Base-by-base conservation (phyloP, 2,888 invertebrate genomes). In the Callyntrura sp. region DNA sequence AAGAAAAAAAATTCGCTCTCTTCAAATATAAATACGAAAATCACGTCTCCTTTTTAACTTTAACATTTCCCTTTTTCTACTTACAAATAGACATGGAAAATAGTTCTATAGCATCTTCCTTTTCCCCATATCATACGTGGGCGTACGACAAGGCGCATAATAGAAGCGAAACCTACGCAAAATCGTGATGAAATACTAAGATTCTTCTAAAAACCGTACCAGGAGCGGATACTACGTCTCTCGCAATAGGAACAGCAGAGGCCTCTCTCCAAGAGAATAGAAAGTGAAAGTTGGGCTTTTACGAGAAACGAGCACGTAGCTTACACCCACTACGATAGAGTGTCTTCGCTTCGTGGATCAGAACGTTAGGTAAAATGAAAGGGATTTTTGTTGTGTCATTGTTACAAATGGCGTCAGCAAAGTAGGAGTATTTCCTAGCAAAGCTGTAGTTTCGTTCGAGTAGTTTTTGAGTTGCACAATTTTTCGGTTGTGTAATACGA, bases 261-360 rank as follows among this genome's bases (percentile, higher is more conserved):
- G 70, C 85, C 85, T 85, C 85, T 85, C 43, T 43, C 43, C 14
- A 20, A 45, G 14, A 3, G 14, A 35, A 35, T 28, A 25, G 45
- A 3, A 83, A 83, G 68, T 51, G 68, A 83, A 51, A 65, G 65
- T 48, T n/a, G 0, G 4, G 8, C 11, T n/a, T n/a, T 4, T 4
- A 20, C 25, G n/a, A 9, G 17, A 25, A 11, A 14, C 1, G n/a
- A 17, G 12, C 51, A 20, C 5, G 8, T 23, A 45, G 45, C 35
- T 85, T 85, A 55, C 73, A 6, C 17, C 12, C 9, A 8, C 9
- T 55, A 2, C 35, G 11, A 23, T 35, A 43, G 84, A 25, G 28
- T 25, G 85, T 51, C 85, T 57, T 73, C 73, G 73, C 43, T 3
- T 51, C 83, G 17, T 3, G 20, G 0, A 14, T 12, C 20, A 45